A percentile compares a stretch with the other conserved stretches of the same genome.
Conservation (phyloP, 30 jellyfish, hydroid and myxozoan species). For the Cassiopea xamachana region DNA sequence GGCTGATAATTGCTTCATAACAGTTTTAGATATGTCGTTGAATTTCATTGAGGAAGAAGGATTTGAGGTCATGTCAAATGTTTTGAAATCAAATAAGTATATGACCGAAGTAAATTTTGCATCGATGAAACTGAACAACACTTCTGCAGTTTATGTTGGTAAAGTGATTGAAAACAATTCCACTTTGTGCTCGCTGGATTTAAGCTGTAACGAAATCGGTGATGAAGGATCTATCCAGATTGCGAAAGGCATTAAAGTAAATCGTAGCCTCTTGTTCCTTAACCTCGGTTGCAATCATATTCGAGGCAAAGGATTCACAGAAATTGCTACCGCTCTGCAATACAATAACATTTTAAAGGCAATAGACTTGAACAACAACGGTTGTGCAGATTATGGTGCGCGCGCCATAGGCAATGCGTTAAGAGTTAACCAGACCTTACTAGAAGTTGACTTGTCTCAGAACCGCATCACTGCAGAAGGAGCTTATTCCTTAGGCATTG, state of each 20-base stretch:
- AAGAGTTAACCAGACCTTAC: conserved; percentile 32
- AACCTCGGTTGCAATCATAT: conserved; percentile 54
- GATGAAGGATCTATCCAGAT: conserved; percentile 50
- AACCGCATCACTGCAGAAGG: conserved; percentile 70
- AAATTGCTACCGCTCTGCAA: conserved; percentile 32
- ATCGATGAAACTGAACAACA: conserved; percentile 30
- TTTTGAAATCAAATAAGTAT: conserved; percentile 19
- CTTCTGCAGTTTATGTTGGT: conserved; percentile 14
- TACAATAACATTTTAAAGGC: conserved; percentile 30
- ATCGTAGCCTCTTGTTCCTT: conserved; percentile 41
- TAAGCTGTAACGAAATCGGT: conserved; percentile 54
- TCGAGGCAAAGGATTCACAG: conserved; percentile 49
- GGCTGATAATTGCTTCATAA: conserved; percentile 31
- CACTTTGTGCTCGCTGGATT: conserved; percentile 47
- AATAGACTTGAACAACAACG: conserved; percentile 61
- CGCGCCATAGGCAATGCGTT: conserved; percentile 66
- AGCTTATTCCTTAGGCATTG: conserved; percentile 60
- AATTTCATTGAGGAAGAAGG: conserved; percentile 54
- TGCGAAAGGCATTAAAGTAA: conserved; percentile 47
- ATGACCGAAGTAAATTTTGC: conserved; percentile 56
- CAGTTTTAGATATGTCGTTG: conserved; percentile 63
- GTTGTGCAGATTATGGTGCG: conserved; percentile 72
- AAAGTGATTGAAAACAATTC: conserved; percentile 40
- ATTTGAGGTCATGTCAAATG: conserved; percentile 15
- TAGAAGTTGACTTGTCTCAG: conserved; percentile 48